These are phyloP conservation scores for Suricata suricatta DNA, from an alignment of 2,113 vertebrate genomes.

Conservation along the genomic window DNA sequence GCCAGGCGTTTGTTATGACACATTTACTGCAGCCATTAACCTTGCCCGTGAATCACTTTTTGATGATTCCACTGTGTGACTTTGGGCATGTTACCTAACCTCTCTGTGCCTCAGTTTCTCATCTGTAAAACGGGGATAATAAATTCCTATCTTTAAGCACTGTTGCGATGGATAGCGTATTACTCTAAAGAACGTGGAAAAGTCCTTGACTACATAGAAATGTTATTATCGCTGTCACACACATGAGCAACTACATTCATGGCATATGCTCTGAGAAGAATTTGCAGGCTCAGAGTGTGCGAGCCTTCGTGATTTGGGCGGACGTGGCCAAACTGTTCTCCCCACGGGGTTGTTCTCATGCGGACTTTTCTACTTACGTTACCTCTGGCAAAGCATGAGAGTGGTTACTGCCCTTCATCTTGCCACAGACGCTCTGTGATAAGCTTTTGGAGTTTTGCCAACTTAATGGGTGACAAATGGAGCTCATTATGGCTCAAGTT, in stretches of 20 bases:
- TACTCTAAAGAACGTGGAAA: neutral
- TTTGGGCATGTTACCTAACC: neutral
- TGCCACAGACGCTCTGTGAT: neutral
- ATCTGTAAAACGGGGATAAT: neutral
- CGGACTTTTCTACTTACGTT: neutral
- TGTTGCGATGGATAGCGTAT: neutral
- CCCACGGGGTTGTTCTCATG: too few relatives aligned
- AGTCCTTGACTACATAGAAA: neutral
- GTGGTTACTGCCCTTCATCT: neutral
- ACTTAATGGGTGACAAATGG: neutral
- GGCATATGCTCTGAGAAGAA: neutral
- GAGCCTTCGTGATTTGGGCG: neutral
- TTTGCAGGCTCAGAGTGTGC: neutral
- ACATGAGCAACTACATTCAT: neutral
- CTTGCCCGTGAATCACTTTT: neutral
- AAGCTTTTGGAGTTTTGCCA: neutral
- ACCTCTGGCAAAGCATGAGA: neutral
- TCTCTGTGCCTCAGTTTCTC: neutral
- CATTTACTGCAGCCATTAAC: neutral
- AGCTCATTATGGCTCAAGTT: neutral
- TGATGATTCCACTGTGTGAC: neutral
- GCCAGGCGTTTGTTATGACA: neutral
- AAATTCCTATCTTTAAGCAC: neutral
- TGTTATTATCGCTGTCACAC: neutral
- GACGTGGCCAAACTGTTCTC: neutral